phyloP scores from a whole-genome alignment of 2,113 vertebrate genomes.

The Saguinus midas region DNA sequence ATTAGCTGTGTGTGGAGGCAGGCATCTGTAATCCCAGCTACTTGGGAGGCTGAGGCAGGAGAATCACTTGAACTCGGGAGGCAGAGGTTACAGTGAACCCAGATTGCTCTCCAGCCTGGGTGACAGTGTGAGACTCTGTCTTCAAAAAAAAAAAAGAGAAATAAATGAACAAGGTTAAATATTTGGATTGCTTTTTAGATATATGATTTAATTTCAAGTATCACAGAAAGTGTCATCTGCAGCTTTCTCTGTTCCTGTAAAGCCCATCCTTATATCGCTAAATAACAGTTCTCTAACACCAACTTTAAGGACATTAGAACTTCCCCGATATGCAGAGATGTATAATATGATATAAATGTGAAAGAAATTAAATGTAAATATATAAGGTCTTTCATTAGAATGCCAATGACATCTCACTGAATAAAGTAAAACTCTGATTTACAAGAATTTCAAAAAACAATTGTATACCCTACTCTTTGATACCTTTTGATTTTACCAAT shows the following conservation, averaged over 20 bases:
- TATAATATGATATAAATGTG: not conserved
- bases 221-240: not conserved
- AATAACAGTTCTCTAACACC: not conserved
- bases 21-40: too few species aligned
- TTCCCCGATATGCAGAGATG: not conserved
- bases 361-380: conserved; percentile 19
- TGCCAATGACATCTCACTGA: not conserved
- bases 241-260: not conserved
- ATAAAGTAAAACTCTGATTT: not conserved
- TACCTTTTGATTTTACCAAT: not conserved
- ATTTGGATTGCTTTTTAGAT: not conserved
- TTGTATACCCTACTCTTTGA: not conserved
- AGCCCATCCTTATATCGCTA: not conserved
- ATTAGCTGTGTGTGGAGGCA: too few species aligned
- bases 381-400: not conserved
- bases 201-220: not conserved
- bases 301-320: not conserved
- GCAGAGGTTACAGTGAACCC: too few species aligned
- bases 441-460: not conserved
- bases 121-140: too few species aligned
- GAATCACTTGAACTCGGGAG: too few species aligned
- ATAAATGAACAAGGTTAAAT: not conserved
- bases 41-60: too few species aligned
- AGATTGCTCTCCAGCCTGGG: too few species aligned
- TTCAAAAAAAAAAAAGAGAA: not conserved